Evolutionary conservation across 53 echinoderm and acorn worm species (phyloP), one percentile per base, ranked within the genome.

Genomic region (Echinarachnius parma): DNA sequence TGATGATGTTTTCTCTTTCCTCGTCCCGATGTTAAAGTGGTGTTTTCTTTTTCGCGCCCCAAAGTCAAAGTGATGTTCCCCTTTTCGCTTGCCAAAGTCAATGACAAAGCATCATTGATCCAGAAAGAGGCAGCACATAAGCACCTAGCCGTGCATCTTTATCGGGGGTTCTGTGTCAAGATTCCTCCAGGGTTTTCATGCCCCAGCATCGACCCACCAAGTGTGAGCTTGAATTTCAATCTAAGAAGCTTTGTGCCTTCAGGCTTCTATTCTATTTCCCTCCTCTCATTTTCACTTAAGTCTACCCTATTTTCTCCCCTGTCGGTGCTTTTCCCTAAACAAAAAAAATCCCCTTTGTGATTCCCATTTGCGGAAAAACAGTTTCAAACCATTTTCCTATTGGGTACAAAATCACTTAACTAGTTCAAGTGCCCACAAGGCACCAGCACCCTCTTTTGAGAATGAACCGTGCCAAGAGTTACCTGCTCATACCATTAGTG

Each of bases 361-460:
- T n/a, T n/a, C n/a, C 68, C 68, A 21, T 33, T 15, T 31, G 66
- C 34, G n/a, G 36, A 18, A 72, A 56, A 72, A 39, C 56, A 56
- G 74, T 72, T 56, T 72, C 74, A 55, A 36, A 72, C 56, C 8
- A 22, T 13, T 52, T 49, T 52, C n/a, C n/a, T n/a, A 10, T 55
- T 42, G 18, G 50, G 50, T 4, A 18, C 2, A 54, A 28, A 72
- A 36, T 42, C 5, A 56, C 56, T 72, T 72, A 72, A 72, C 74
- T 72, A 72, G 74, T 72, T 72, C 74, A 72, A 72, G 74, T 72
- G 74, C 74, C 74, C 57, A 55, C 25, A 55, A 72, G 74, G 74
- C 74, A 72, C 28, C n/a, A n/a, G 55, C 44, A 34, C 74, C 74
- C 74, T 72, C 36, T 2, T n/a, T 56, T 31, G 13, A 24, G 30